Evolutionary conservation across 2,888 invertebrate genomes (phyloP), one percentile per base, ranked within the genome.

Genomic region (Selenia dentaria): DNA sequence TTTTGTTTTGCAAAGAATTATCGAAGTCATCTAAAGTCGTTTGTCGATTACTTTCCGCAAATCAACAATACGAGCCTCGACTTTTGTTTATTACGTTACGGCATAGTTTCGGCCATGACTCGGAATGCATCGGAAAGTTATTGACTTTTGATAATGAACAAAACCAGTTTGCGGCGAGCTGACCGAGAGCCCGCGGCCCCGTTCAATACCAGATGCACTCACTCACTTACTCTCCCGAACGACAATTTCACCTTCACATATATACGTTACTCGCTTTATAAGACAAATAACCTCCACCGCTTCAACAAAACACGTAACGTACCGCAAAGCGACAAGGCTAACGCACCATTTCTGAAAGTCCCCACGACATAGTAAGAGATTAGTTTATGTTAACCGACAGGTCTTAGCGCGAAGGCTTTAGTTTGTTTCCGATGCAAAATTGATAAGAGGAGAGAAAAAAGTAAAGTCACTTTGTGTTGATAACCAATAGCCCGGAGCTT

Each of bases 141-240:
- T 90, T 90, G 89, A 90, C 89, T 89, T 88, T 89, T 89, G 89
- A 83, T 89, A 87, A 89, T 90, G 89, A 74, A 73, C 59, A 28
- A 82, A 90, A 90, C 89, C 85, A 79, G 89, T 90, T 89, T 86
- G 78, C 41, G 41, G 47, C 68, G 60, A 70, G 72, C 79, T 89
- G 88, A 87, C 89, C 88, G 84, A 82, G 80, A 82, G 83, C 70
- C 67, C 69, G 64, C 79, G 84, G 78, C 88, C 88, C 70, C 82
- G 83, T 83, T 88, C 81, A 82, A 82, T 85, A 87, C 75, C 82
- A 83, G 76, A 73, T 67, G 65, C 62, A 63, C 69, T 58, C 64
- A 79, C 70, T 65, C 58, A 54, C 50, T 65, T 64, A 66, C 57
- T 59, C 54, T 49, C 49, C 52, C 48, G 58, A 55, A 40, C 54